phyloP scores from a whole-genome alignment of 2,888 invertebrate species.

The Ceramica pisi region DNA sequence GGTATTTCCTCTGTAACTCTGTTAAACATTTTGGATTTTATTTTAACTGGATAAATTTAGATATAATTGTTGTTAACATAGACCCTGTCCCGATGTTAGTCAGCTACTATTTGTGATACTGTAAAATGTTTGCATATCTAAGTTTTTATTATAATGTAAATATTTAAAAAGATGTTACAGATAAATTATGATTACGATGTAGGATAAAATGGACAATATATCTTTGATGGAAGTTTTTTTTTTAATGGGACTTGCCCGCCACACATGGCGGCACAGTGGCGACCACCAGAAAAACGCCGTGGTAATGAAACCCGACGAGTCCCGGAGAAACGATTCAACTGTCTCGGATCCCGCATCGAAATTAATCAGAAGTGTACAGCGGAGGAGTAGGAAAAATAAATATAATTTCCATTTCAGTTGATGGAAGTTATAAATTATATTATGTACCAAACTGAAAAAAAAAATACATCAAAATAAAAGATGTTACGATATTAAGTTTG shows the following conservation, averaged over 20 bases:
- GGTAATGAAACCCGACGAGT: no score
- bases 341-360: no score
- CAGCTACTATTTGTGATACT: neutral
- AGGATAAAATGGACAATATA: neutral
- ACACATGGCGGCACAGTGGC: no score
- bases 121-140: neutral
- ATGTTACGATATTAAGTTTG: neutral
- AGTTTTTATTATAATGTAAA: neutral
- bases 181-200: neutral
- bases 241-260: no score
- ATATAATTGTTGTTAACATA: neutral
- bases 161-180: neutral
- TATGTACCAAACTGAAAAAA: neutral
- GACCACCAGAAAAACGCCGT: no score
- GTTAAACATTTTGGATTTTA: neutral
- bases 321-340: no score
- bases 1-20: neutral
- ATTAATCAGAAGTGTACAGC: no score
- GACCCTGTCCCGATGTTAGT: neutral
- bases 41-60: neutral
- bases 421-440: no score
- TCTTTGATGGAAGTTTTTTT: no score
- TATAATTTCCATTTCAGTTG: no score
- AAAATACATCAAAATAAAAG: neutral
- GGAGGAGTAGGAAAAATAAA: no score